Percentiles rank a stretch among this genome's conserved stretches.
phyloP scores from a whole-genome alignment of 2,113 vertebrate genomes.

The Nothobranchius furzeri region DNA sequence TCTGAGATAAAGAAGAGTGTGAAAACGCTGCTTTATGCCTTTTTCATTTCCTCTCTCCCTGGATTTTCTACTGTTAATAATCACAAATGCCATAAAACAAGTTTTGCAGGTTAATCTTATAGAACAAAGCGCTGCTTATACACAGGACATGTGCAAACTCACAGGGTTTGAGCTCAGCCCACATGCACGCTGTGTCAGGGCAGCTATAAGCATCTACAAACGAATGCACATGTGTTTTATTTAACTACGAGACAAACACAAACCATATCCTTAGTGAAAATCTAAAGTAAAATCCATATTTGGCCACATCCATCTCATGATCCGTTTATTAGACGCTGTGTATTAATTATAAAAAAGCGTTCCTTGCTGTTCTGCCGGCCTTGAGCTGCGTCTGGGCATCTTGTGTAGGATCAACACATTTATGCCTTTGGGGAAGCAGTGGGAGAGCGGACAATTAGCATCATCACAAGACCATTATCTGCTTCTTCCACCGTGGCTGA shows the following conservation, averaged over 20 bases:
- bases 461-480: slow-evolving; percentile 49
- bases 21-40: slow-evolving; percentile 40
- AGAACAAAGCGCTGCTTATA: slow-evolving; percentile 24
- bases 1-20: slow-evolving; percentile 1
- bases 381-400: slow-evolving; percentile 45
- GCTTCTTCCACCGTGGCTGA: slow-evolving; percentile 28
- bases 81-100: slow-evolving; percentile 53
- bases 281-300: slow-evolving; percentile 70
- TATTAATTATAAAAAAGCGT: slow-evolving; percentile 73
- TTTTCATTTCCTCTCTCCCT: slow-evolving; percentile 37
- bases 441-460: slow-evolving; percentile 49
- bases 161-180: slow-evolving; percentile 45
- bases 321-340: slow-evolving; percentile 63
- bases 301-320: slow-evolving; percentile 53
- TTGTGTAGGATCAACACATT: slow-evolving; percentile 61
- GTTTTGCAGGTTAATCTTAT: slow-evolving; percentile 45
- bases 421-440: slow-evolving; percentile 49
- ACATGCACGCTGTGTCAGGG: slow-evolving; percentile 49
- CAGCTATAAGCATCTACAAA: slow-evolving; percentile 55
- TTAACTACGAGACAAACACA: slow-evolving; percentile 49
- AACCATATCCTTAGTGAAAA: slow-evolving; percentile 64
- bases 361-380: slow-evolving; percentile 50
- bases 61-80: slow-evolving; percentile 48
- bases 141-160: slow-evolving; percentile 55
- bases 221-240: slow-evolving; percentile 44